Conservation (phyloP, 2,113 vertebrate genomes). For the Chaetodon trifascialis region DNA sequence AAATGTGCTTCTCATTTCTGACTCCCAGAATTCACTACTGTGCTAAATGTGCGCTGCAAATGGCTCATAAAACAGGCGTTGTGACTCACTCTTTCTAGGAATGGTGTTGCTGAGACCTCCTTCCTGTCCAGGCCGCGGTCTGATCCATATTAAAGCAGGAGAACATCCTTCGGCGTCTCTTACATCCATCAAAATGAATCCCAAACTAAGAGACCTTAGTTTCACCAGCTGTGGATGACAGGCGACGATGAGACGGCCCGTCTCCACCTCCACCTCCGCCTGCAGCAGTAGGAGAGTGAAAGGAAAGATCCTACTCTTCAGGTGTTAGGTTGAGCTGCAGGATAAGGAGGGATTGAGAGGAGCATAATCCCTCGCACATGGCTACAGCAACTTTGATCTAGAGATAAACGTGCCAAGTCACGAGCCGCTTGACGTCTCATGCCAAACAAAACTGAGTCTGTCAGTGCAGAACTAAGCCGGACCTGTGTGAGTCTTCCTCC, state of each 20-base stretch:
- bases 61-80: background rate
- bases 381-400: conserved; percentile 44
- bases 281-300: conserved; percentile 42
- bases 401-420: conserved; percentile 67
- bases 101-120: background rate
- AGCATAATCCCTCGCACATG: conserved; percentile 75
- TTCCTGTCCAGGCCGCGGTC: background rate
- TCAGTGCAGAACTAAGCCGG: background rate
- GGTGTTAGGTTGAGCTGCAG: conserved; percentile 63
- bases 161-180: background rate
- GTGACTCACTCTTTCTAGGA: conserved; percentile 41
- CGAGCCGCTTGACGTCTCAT: conserved; percentile 29
- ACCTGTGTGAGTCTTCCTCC: no score
- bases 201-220: background rate
- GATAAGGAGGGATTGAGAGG: conserved; percentile 76
- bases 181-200: background rate
- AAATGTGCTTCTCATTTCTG: background rate
- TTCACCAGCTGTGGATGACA: background rate
- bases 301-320: conserved; percentile 48
- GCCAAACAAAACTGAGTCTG: background rate
- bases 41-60: background rate
- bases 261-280: background rate
- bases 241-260: background rate
- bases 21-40: background rate
- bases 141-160: conserved; percentile 1